phyloP scores from a whole-genome alignment of 37 sponge, comb jelly and placozoan genomes.

The Beroe forskalii region DNA sequence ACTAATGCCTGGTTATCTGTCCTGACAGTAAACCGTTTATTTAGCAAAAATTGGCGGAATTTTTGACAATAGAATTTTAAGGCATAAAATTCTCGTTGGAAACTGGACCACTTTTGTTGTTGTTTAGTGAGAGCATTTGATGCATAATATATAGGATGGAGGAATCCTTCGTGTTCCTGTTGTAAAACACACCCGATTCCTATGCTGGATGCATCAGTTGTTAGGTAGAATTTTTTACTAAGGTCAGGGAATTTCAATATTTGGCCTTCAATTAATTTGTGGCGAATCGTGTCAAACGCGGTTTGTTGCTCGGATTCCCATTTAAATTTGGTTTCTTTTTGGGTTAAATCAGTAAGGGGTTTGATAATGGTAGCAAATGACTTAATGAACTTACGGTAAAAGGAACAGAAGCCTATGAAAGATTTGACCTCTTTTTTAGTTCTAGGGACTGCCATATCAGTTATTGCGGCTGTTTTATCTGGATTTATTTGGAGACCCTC shows the following conservation, averaged over 20 bases:
- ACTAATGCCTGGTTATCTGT: not conserved
- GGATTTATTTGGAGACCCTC: not conserved
- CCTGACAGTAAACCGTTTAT: not conserved
- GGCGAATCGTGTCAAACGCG: not conserved
- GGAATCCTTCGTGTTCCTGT: not conserved
- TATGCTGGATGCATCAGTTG: not conserved
- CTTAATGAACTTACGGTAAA: not conserved
- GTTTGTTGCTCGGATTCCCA: not conserved
- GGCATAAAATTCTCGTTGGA: not conserved
- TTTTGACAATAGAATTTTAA: not conserved
- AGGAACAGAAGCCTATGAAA: not conserved
- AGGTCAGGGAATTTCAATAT: not conserved
- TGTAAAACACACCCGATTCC: not conserved
- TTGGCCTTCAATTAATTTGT: not conserved
- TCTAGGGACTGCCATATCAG: not conserved
- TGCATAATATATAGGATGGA: not conserved
- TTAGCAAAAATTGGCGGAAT: not conserved
- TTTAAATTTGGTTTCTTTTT: not conserved
- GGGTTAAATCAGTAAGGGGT: not conserved
- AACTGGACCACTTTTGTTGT: not conserved
- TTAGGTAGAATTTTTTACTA: not conserved
- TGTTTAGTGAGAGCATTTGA: not conserved
- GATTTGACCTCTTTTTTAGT: not conserved
- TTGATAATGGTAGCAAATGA: not conserved
- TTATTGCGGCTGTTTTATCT: not conserved